Evolutionary conservation across 2,797 vertebrate species (phyloP), one percentile per base, ranked within the genome.

Genomic region (Argentina silus): DNA sequence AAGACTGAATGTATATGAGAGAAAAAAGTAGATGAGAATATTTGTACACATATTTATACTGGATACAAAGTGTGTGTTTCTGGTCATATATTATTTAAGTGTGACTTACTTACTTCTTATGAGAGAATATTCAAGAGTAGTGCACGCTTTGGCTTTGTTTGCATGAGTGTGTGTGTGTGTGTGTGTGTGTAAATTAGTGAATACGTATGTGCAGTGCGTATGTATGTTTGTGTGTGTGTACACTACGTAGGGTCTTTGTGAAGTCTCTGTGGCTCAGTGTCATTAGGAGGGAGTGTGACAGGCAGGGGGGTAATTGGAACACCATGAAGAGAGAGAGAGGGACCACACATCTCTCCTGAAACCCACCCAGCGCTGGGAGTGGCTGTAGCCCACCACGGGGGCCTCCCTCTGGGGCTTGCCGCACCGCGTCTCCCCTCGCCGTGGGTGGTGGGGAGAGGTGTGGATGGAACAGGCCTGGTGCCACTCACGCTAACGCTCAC

Each of bases 231-330:
- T 60, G 15, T 12, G 7, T 2, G 2, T 5, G 50, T 1, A 14
- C 48, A 5, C 7, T 12, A n/a, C 12, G 14, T 3, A 53, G 4
- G 43, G 14, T 43, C 2, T 47, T 17, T 47, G 56, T 21, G 51
- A 14, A 15, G 45, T n/a, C 14, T 62, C 15, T 10, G 44, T 44
- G 62, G 27, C 77, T 81, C 11, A n/a, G 71, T 81, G 63, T 84
- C 77, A 81, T 81, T 78, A 83, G 23, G 43, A 75, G 27, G 7
- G 61, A 53, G 69, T 78, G 72, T 78, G 77, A 72, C 67, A 75
- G 75, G 82, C 74, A 63, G 64, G 72, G 60, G n/a, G 21, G 69
- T 87, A 81, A 85, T 85, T 81, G 71, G 70, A 84, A 74, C 79
- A 74, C 66, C 69, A 76, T 71, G 67, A 53, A 59, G 48, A 72